phyloP scores from a whole-genome alignment of 2,797 vertebrate species.

The Rhadinocentrus ornatus region DNA sequence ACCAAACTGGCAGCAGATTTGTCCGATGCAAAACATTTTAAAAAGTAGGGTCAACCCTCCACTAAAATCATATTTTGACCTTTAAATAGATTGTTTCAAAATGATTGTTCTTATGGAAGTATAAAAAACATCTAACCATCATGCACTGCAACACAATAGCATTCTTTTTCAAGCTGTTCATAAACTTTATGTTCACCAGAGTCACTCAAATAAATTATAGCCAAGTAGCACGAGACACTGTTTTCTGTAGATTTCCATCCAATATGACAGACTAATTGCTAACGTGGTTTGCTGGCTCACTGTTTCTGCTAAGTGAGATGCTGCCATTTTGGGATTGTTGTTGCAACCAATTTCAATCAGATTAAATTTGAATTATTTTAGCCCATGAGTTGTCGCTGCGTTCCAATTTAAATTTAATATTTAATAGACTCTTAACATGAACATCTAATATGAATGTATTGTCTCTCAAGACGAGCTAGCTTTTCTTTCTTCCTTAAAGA shows the following conservation, averaged over 20 bases:
- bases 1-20: conserved; percentile 25
- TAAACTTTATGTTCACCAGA: not conserved
- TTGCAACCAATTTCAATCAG: not conserved
- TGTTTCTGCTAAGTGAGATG: not conserved
- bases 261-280: not conserved
- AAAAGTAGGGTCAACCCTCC: conserved; percentile 4
- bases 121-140: conserved; percentile 6
- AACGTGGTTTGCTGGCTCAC: not conserved
- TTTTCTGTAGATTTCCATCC: not conserved
- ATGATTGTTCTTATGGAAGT: conserved; percentile 52
- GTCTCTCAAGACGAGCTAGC: not conserved
- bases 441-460: not conserved
- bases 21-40: conserved; percentile 14
- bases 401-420: not conserved
- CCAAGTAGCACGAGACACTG: no score
- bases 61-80: conserved; percentile 1
- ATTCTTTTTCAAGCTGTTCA: conserved; percentile 20
- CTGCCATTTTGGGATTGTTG: not conserved
- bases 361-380: not conserved
- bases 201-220: no score
- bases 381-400: not conserved
- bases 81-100: conserved; percentile 19
- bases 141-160: not conserved
- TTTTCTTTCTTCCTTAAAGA: not conserved
- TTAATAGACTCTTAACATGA: not conserved